Base-by-base conservation (phyloP, 2,797 vertebrate genomes). In the Aphelocoma californica region DNA sequence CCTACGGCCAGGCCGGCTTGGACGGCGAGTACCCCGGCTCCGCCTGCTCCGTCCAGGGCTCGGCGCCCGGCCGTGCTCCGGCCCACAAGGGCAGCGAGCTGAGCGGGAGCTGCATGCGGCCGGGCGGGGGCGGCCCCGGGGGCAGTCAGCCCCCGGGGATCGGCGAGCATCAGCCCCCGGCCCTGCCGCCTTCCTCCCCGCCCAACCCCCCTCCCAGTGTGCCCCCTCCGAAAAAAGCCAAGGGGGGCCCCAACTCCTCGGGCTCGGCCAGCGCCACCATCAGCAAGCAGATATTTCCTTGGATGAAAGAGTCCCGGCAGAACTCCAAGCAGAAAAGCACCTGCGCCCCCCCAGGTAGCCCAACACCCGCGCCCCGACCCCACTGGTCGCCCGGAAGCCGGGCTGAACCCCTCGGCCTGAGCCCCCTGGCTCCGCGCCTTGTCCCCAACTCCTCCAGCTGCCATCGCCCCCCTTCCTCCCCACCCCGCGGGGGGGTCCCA, bases 281-380 rank as follows among this genome's bases (percentile, higher is more conserved):
- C 96, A 98, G 98, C 67, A 99, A 99, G 97, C 99, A 99, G 96
- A 99, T 99, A 92, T 99, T 99, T 95, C 99, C 99, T 53, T 99
- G 99, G 99, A 99, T 99, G 99, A 99, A 99, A 97, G 99, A 99
- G 97, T 99, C 98, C 66, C 98, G 99, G 61, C 99, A 99, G 97
- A 99, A 99, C 96, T 97, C 99, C 40, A 99, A 99, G 96, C 99
- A 99, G 97, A 99, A 99, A 98, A 97, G 97, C 98, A 98, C 94
- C 98, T 99, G 99, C 97, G 95, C 98, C 95, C 94, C 98, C 87
- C 97, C 99, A 99, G 99, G 99, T 99, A 98, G 94, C 81, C 50
- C 51, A 25, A 73, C 48, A 57, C 14, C n/a, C 51, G 10, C 8
- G 21, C 7, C 50, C 28, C 13, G 9, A 9, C 31, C 38, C 42